Conservation (phyloP, 2,113 vertebrate species). For the Ahaetulla prasina region DNA sequence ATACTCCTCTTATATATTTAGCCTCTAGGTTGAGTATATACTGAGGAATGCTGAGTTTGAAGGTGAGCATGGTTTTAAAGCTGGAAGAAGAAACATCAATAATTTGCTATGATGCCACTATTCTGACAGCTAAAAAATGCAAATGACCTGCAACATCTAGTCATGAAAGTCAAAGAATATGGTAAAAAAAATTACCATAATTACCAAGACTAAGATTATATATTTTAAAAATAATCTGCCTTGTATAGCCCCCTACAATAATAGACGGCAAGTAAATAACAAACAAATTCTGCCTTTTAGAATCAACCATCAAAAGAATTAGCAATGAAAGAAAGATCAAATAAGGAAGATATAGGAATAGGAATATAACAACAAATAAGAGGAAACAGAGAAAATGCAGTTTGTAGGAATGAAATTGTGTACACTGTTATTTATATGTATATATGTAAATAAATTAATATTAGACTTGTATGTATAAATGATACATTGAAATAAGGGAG, state of each 20-base stretch:
- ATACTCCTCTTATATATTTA: not conserved
- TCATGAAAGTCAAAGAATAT: not conserved
- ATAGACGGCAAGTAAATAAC: not conserved
- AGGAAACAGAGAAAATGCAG: no score
- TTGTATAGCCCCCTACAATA: not conserved
- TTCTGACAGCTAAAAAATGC: not conserved
- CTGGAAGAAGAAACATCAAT: not conserved
- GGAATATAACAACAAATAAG: no score
- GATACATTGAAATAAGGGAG: no score
- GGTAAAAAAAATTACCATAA: not conserved
- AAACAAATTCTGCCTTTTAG: not conserved
- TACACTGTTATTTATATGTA: no score
- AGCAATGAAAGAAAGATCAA: no score
- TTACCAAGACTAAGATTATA: not conserved
- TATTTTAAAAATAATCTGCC: not conserved
- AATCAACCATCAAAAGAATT: not conserved
- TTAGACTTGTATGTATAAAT: no score
- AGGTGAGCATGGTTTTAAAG: not conserved
- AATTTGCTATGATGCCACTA: not conserved
- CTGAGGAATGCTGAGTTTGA: not conserved
- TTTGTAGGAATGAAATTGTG: no score
- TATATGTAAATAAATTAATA: no score
- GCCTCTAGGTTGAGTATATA: not conserved
- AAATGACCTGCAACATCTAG: not conserved
- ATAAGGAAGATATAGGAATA: no score